These are phyloP conservation scores for Pseudomyrmex gracilis DNA, from an alignment of 1,140 invertebrate species.

Conservation along the genomic window DNA sequence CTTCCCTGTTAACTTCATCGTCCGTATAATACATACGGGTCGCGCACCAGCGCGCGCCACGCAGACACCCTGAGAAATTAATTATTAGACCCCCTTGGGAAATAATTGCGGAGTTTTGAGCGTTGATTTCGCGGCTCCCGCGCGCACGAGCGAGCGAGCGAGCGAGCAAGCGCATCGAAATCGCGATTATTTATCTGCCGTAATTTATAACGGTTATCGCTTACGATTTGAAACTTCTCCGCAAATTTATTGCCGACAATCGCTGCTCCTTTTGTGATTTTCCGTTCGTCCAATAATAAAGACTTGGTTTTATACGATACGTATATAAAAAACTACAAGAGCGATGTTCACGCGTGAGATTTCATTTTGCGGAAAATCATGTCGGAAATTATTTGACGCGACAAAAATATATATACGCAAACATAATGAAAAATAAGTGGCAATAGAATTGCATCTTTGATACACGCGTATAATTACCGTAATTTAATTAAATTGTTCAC, in stretches of 20 bases:
- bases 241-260: conserved; percentile 41
- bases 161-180: conserved; percentile 40
- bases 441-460: not conserved
- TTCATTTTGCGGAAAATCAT: conserved; percentile 8
- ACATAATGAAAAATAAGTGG: not conserved
- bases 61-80: conserved; percentile 50
- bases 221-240: conserved; percentile 15
- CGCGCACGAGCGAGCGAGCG: not conserved
- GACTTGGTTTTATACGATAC: not conserved
- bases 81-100: conserved; percentile 57
- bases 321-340: too few relatives aligned
- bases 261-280: conserved; percentile 15
- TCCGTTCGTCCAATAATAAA: conserved; percentile 26
- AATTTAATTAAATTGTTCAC: conserved; percentile 37
- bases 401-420: conserved; percentile 2
- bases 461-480: not conserved
- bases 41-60: conserved; percentile 19
- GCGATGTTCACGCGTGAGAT: conserved; percentile 5
- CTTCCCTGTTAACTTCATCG: conserved; percentile 53
- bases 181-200: conserved; percentile 52
- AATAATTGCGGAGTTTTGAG: conserved; percentile 59
- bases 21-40: conserved; percentile 56
- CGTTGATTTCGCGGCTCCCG: conserved; percentile 49
- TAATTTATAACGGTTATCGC: conserved; percentile 53
- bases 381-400: conserved; percentile 2